Evolutionary conservation across 1,140 invertebrate genomes (phyloP), one percentile per base, ranked within the genome.

Genomic region (Drosophila seguyi): DNA sequence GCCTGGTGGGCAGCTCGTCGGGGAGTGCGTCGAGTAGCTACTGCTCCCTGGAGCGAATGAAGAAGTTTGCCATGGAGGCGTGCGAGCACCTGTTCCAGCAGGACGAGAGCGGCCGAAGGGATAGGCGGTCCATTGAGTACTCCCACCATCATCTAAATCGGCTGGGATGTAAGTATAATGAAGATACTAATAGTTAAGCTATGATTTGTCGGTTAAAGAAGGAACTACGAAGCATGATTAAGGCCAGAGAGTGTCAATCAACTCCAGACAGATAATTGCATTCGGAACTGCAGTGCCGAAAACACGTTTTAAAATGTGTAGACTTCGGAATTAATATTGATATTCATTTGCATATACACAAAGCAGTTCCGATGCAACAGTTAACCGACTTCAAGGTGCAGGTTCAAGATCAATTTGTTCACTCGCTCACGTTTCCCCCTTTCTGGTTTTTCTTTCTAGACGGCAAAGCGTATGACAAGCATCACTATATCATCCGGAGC

Each of bases 11-110:
- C 39, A 68, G 58, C 34, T 55, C 81, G 13, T 27, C 75, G 56
- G 18, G 67, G 58, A 72, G 67, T 38, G 39, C 80, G 11, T 27
- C 74, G 50, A 16, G 63, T 65, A 47, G 44, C 66, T 66, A 71
- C 38, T 92, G 91, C 55, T 92, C 91, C 13, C 57, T 92, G 74
- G 91, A 92, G 39, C 63, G 71, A 13, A 92, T 92, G 91, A 92
- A 87, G 25, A 79, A 69, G 22, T 90, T 78, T 5, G 91, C 91
- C 2, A 81, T 88, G 56, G 87, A 92, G 59, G 91, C 91, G 0
- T 92, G 91, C 31, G 91, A 92, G 55, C 87, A 92, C 25, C 44
- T 92, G 3, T 92, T 92, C 22, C 69, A 79, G 55, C 69, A 79
- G 68, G 87, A 92, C 31, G 91, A 87, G 36, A 74, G 50, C 13